Evolutionary conservation across 2,113 vertebrate species (phyloP), one percentile per base, ranked within the genome.

Genomic region (Gobius niger): DNA sequence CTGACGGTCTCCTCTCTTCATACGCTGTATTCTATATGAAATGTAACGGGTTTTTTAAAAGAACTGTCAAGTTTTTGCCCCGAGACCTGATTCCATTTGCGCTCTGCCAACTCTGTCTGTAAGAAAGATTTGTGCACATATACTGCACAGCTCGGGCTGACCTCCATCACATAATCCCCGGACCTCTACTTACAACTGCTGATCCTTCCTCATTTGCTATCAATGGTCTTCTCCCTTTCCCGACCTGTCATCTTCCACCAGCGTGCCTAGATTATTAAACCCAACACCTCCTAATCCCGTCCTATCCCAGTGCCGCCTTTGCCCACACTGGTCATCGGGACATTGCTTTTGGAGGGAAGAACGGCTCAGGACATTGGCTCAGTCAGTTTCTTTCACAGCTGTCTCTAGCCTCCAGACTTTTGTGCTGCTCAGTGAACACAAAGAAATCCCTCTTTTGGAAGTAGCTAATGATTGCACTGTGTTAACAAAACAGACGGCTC

Each of bases 271-370:
- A 85, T 86, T 86, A 83, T 72, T 77, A 73, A 86, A 73, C 19
- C 76, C 79, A 80, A 87, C 81, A 82, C 70, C 0, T 87, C 66
- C 71, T 90, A 88, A 91, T 91, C 85, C 81, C 77, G 68, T 75
- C 76, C 63, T 63, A 70, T 61, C 85, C 47, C 4, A 9, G 73
- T 77, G 73, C 82, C 80, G 82, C 51, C 61, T 69, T 19, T 24
- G 52, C 59, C 24, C 73, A 74, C 85, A 80, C 78, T 81, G 78
- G 83, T 81, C 82, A 83, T 82, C 77, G 78, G 51, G 64, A 44
- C 47, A 46, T 72, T 83, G 72, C 59, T 82, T 80, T 79, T 73
- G 74, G 75, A 78, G 42, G 24, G 75, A 56, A 65, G 7, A 51
- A 7, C 18, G 62, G 63, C 56, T 16, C 7, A 42, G 74, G 69